phyloP scores from a whole-genome alignment of 2,797 vertebrate genomes.

The Sebastes itinus region DNA sequence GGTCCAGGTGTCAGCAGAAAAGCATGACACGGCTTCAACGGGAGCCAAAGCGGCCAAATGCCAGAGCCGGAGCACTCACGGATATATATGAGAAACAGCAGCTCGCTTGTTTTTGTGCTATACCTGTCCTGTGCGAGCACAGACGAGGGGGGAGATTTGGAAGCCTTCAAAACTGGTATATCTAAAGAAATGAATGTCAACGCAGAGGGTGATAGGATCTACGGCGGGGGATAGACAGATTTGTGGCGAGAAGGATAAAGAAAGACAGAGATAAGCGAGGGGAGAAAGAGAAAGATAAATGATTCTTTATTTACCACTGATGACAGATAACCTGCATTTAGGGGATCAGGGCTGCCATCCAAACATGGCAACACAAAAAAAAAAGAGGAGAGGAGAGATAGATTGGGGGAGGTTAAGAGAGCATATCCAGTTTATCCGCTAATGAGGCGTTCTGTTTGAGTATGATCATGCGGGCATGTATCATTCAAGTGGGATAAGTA shows the following conservation, averaged over 20 bases:
- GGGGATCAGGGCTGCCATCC: slow-evolving; percentile 71
- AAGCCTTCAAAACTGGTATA: slow-evolving; percentile 7
- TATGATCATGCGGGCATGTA: slow-evolving; percentile 63
- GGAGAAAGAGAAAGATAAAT: slow-evolving; percentile 56
- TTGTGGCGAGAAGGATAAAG: slow-evolving; percentile 33
- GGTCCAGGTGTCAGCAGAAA: slow-evolving; percentile 72
- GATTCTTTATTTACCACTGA: slow-evolving; percentile 75
- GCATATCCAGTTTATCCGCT: slow-evolving; percentile 69
- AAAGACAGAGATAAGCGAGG: slow-evolving; percentile 45
- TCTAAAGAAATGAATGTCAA: slow-evolving; percentile 40
- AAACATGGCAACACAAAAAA: slow-evolving; percentile 22
- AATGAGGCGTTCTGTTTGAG: slow-evolving; percentile 76
- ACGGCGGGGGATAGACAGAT: slow-evolving; percentile 30
- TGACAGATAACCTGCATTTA: slow-evolving; percentile 78
- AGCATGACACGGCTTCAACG: slow-evolving; percentile 63
- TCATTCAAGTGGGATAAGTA: slow-evolving; percentile 72
- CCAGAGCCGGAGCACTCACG: slow-evolving; percentile 18
- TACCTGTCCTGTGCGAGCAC: slow-evolving; percentile 25
- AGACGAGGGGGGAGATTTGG: slow-evolving; percentile 3
- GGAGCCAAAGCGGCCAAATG: slow-evolving; percentile 45
- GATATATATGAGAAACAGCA: slow-evolving; percentile 4
- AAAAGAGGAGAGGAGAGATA: slow-evolving; percentile 38
- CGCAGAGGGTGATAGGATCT: slow-evolving; percentile 39
- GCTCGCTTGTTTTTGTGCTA: neutral
- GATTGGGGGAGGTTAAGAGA: slow-evolving; percentile 62